phyloP scores from a whole-genome alignment of 2,888 invertebrate species.

The Cosmopolites sordidus region DNA sequence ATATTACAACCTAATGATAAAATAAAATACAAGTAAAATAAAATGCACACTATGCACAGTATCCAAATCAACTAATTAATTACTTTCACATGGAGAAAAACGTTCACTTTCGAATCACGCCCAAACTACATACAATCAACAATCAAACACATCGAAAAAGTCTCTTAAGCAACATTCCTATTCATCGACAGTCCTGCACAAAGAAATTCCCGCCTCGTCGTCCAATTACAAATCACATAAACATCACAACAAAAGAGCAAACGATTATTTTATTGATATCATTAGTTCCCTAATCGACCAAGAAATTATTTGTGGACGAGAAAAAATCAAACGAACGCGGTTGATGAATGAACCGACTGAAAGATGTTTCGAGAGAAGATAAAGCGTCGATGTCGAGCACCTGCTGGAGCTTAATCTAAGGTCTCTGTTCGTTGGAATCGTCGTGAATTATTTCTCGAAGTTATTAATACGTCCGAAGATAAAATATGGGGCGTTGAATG shows the following conservation, averaged over 20 bases:
- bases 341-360: constrained; percentile 9
- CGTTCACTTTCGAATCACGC: too few relatives aligned
- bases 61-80: too few relatives aligned
- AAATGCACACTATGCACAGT: too few relatives aligned
- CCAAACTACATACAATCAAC: too few relatives aligned
- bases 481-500: constrained; percentile 2
- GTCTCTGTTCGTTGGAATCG: background rate
- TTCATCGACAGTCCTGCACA: background rate
- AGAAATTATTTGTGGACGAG: background rate
- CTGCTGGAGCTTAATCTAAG: constrained; percentile 11
- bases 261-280: constrained; percentile 2
- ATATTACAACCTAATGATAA: too few relatives aligned
- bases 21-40: too few relatives aligned
- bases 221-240: background rate
- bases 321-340: constrained; percentile 6
- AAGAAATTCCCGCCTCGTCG: background rate
- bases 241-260: background rate
- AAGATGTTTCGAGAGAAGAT: constrained; percentile 4
- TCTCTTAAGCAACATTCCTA: too few relatives aligned
- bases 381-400: constrained; percentile 9
- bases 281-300: constrained; percentile 7
- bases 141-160: too few relatives aligned
- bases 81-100: too few relatives aligned
- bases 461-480: background rate
- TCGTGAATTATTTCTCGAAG: constrained; percentile 1